phyloP scores from a whole-genome alignment of 2,888 invertebrate genomes.

The Pilophorus perplexus region DNA sequence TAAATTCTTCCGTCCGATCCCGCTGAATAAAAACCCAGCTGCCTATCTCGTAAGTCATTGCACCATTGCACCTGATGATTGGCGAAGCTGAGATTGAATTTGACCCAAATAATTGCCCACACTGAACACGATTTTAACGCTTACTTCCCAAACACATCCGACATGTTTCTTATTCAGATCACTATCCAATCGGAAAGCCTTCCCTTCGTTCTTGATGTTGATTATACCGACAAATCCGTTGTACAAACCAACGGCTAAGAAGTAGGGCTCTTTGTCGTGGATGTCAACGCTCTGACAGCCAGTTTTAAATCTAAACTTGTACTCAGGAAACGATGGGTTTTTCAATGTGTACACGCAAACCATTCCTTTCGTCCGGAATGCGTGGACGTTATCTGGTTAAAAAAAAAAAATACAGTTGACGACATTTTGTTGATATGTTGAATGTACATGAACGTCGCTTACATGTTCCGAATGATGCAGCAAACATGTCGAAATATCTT shows the following conservation, averaged over 20 bases:
- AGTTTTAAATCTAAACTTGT: slow-evolving; percentile 74
- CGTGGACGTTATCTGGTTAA: slow-evolving; percentile 31
- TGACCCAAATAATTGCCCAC: not conserved
- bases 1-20: slow-evolving; percentile 87
- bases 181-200: slow-evolving; percentile 26
- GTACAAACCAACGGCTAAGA: slow-evolving; percentile 74
- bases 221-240: slow-evolving; percentile 92
- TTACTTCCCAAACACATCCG: slow-evolving; percentile 32
- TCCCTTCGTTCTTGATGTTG: slow-evolving; percentile 58
- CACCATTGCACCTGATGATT: slow-evolving; percentile 67
- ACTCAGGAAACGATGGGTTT: slow-evolving; percentile 92
- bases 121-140: too few species aligned
- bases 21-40: slow-evolving; percentile 87
- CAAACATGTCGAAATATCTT: slow-evolving; percentile 85
- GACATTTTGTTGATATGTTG: not conserved
- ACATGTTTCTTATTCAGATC: slow-evolving; percentile 33
- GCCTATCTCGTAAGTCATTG: slow-evolving; percentile 83
- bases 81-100: slow-evolving; percentile 1
- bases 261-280: slow-evolving; percentile 74
- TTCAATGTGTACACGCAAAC: slow-evolving; percentile 87
- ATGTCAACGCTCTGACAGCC: slow-evolving; percentile 88
- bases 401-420: not conserved
- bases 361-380: slow-evolving; percentile 58
- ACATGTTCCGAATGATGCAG: slow-evolving; percentile 86
- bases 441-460: slow-evolving; percentile 63